These are phyloP conservation scores for Colius striatus DNA, from an alignment of 2,113 vertebrate species.

Conservation along the genomic window DNA sequence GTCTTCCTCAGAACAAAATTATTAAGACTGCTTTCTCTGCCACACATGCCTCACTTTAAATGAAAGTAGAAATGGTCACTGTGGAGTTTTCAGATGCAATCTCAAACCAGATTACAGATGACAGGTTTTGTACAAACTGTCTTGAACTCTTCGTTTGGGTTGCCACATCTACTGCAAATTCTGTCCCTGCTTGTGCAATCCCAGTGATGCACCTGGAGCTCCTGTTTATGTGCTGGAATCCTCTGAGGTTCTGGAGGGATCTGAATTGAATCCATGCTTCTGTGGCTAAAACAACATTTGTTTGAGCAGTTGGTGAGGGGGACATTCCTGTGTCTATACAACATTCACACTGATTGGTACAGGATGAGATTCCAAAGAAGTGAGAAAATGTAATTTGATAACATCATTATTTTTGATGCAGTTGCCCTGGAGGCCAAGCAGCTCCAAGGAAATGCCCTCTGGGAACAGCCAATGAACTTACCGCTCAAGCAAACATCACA, in stretches of 20 bases:
- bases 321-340: not conserved
- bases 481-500: conserved; percentile 64
- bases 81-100: not conserved
- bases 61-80: not conserved
- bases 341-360: fast-evolving
- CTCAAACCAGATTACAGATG: not conserved
- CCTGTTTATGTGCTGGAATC: fast-evolving
- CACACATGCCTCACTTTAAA: not conserved
- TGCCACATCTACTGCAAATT: not conserved
- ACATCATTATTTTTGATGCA: not conserved
- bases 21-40: not conserved
- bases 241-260: not conserved
- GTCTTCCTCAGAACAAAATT: not conserved
- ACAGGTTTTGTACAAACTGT: not conserved
- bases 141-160: not conserved
- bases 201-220: not conserved
- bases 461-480: conserved; percentile 77
- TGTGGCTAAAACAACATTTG: no score
- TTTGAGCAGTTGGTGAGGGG: no score
- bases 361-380: not conserved
- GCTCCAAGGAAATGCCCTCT: conserved; percentile 75
- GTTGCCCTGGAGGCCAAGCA: conserved; percentile 77
- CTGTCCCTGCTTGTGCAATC: not conserved
- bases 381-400: not conserved
- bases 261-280: fast-evolving